Conservation (phyloP, 2,888 invertebrate species). For the Ashinkailepas kermadecensis region DNA sequence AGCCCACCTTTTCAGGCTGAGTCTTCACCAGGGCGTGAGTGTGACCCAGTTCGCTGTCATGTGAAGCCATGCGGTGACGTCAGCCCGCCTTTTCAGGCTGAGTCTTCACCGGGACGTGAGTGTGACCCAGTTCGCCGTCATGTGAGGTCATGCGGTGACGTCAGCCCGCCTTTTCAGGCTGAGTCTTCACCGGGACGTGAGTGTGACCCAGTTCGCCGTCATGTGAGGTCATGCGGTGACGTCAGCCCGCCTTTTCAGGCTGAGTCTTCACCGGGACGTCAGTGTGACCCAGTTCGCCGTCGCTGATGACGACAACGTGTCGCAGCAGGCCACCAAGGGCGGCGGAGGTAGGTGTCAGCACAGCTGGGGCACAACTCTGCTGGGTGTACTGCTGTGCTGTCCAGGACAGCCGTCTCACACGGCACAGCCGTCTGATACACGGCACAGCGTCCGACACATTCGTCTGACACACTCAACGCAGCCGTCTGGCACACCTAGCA, state of each 20-base stretch:
- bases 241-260: neutral
- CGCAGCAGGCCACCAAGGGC: constrained; percentile 82
- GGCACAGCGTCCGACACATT: too few relatives aligned
- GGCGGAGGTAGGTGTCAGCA: constrained; percentile 52
- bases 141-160: too few relatives aligned
- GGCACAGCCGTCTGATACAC: too few relatives aligned
- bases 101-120: constrained; percentile 33
- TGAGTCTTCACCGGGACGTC: constrained; percentile 32
- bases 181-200: constrained; percentile 33
- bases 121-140: constrained; percentile 70
- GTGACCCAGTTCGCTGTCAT: constrained; percentile 70
- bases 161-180: neutral
- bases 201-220: constrained; percentile 70
- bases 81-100: constrained; percentile 9
- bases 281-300: constrained; percentile 71
- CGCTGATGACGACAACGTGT: constrained; percentile 87
- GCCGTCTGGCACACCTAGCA: too few relatives aligned
- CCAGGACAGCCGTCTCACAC: too few relatives aligned
- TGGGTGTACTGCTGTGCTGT: too few relatives aligned
- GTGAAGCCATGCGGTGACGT: too few relatives aligned
- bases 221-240: too few relatives aligned
- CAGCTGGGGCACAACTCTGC: too few relatives aligned
- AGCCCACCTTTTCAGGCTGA: constrained; percentile 15
- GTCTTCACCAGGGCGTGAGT: constrained; percentile 32
- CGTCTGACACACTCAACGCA: too few relatives aligned